Percentiles rank a stretch among this genome's conserved stretches.
Conservation (phyloP, 2,797 vertebrate species). For the Pseudomugil gertrudae region DNA sequence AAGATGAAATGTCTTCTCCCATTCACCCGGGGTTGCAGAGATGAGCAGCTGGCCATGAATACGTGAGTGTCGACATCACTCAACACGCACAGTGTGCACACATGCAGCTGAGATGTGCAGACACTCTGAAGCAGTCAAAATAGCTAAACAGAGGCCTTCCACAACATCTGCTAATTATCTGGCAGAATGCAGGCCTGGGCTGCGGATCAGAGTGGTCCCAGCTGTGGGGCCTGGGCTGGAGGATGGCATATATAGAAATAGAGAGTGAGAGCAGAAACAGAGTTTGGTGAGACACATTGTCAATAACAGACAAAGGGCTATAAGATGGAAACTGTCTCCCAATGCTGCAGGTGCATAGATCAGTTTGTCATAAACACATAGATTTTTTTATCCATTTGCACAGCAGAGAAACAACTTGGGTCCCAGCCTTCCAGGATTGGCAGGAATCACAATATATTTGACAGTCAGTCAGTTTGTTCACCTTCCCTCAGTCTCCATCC, state of each 20-base stretch:
- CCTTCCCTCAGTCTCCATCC: constrained; percentile 56
- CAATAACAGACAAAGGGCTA: constrained; percentile 75
- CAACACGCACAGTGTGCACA: constrained; percentile 28
- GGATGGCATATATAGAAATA: constrained; percentile 64
- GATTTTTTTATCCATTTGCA: constrained; percentile 79
- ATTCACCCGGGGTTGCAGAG: constrained; percentile 48
- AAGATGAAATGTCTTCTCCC: constrained; percentile 57
- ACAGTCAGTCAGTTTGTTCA: constrained; percentile 68
- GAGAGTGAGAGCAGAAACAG: constrained; percentile 39
- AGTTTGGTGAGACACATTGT: constrained; percentile 55
- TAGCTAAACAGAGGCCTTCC: constrained; percentile 72
- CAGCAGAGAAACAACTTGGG: constrained; percentile 60
- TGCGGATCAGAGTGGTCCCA: constrained; percentile 74
- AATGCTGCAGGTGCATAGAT: constrained; percentile 61
- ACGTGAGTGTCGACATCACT: constrained; percentile 65
- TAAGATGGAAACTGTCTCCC: constrained; percentile 61
- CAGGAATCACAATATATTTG: constrained; percentile 76
- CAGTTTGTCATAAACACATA: constrained; percentile 75
- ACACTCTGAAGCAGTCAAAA: constrained; percentile 68
- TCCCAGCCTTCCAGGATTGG: constrained; percentile 68
- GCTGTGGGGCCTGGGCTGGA: constrained; percentile 67
- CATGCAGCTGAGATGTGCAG: constrained; percentile 40
- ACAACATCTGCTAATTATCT: constrained; percentile 84
- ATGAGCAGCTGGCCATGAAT: constrained; percentile 80
- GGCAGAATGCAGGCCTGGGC: constrained; percentile 68